Conservation (phyloP, 2,113 vertebrate species). For the Numenius arquata region DNA sequence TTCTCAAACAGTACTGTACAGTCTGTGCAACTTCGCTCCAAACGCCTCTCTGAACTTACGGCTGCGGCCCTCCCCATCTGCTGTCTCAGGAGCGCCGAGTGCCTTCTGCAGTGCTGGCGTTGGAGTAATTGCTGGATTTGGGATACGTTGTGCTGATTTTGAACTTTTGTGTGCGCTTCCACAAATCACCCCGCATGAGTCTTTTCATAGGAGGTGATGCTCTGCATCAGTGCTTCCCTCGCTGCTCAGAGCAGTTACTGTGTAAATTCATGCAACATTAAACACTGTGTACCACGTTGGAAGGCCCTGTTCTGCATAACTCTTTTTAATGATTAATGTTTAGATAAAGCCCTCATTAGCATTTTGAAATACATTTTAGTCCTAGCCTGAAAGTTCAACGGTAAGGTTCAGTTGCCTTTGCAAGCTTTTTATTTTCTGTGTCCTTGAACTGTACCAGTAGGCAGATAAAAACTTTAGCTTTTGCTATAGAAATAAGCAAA, state of each 20-base stretch:
- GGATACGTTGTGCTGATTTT: background rate
- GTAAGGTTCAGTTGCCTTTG: background rate
- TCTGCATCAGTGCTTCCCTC: background rate
- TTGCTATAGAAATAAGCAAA: background rate
- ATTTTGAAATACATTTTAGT: background rate
- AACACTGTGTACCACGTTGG: background rate
- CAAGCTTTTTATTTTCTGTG: background rate
- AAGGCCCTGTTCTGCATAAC: background rate
- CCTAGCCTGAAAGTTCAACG: background rate
- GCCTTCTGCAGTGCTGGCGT: background rate
- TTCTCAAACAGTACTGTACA: constrained; percentile 45
- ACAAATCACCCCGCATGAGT: background rate
- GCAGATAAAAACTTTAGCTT: background rate
- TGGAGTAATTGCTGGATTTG: background rate
- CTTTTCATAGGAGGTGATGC: background rate
- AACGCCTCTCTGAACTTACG: background rate
- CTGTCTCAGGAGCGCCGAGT: background rate
- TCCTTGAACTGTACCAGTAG: background rate
- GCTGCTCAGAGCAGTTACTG: background rate
- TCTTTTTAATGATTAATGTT: constrained; percentile 5
- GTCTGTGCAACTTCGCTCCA: background rate
- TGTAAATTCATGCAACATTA: constrained; percentile 38
- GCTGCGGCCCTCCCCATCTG: background rate
- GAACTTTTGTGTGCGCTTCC: background rate
- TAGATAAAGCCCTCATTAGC: constrained; percentile 30